These are phyloP conservation scores for Isichthys henryi DNA, from an alignment of 2,113 vertebrate species.

Conservation along the genomic window DNA sequence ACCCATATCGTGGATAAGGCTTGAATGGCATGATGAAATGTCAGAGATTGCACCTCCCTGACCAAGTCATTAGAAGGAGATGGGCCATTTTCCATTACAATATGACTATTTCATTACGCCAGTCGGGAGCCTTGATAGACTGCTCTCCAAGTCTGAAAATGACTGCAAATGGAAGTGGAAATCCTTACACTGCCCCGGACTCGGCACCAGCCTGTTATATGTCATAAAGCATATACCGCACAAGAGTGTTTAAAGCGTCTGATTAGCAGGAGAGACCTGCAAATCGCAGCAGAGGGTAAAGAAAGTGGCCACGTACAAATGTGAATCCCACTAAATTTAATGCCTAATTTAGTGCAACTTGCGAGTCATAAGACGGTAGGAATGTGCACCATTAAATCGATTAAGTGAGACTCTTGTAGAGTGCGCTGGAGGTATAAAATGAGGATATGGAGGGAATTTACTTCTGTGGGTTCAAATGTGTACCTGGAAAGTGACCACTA, in stretches of 20 bases:
- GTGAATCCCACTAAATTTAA: background rate
- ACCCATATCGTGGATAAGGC: background rate
- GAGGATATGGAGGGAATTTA: background rate
- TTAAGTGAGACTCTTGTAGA: background rate
- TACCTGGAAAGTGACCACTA: background rate
- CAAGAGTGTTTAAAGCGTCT: background rate
- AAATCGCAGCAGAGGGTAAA: background rate
- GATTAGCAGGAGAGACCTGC: background rate
- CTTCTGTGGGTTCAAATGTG: background rate
- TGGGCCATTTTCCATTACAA: slow-evolving; percentile 27
- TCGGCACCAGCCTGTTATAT: background rate
- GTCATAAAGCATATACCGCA: background rate
- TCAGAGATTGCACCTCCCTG: background rate
- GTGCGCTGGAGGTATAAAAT: background rate
- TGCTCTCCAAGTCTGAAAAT: background rate
- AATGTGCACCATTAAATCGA: background rate
- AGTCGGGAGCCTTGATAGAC: background rate
- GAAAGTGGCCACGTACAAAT: background rate
- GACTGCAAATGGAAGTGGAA: background rate
- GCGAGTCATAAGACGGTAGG: background rate
- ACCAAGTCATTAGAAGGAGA: slow-evolving; percentile 3
- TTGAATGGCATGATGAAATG: slow-evolving; percentile 5
- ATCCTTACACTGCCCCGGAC: background rate
- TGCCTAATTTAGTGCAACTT: background rate
- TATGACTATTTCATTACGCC: slow-evolving; percentile 23